Percentiles rank a stretch among this genome's conserved stretches.
These are phyloP conservation scores for Lithophane socia DNA, from an alignment of 2,888 invertebrate species.

Conservation along the genomic window DNA sequence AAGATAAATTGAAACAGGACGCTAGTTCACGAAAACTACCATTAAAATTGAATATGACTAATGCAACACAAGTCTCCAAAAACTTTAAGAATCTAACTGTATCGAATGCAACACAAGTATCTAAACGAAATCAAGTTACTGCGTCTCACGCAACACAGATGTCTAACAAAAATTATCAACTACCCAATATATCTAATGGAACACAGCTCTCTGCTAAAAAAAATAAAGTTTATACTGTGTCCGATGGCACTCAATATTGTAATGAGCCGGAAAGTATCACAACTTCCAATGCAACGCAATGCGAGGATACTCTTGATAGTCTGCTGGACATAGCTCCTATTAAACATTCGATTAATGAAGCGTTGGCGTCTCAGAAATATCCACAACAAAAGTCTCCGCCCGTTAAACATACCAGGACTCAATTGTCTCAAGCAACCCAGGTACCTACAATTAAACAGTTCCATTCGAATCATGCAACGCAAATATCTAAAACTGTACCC, in stretches of 20 bases:
- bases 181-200: conserved; percentile 3
- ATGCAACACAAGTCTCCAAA: conserved; percentile 34
- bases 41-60: conserved; percentile 20
- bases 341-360: conserved; percentile 37
- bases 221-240: neutral
- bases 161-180: conserved; percentile 19
- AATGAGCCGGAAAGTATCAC: neutral
- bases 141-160: conserved; percentile 42
- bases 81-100: conserved; percentile 29
- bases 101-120: conserved; percentile 44
- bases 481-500: conserved; percentile 28
- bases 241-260: conserved; percentile 35
- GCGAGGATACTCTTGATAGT: neutral
- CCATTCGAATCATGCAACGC: conserved; percentile 23
- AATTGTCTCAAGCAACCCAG: conserved; percentile 36
- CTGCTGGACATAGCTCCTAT: conserved; percentile 15
- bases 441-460: conserved; percentile 7
- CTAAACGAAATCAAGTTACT: conserved; percentile 33
- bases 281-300: conserved; percentile 14
- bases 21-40: conserved; percentile 7
- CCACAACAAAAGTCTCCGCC: neutral
- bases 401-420: neutral
- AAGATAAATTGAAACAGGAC: conserved; percentile 50
- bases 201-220: conserved; percentile 25
- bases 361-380: conserved; percentile 1